Base-by-base conservation (phyloP, 2,797 vertebrate species). In the Ptychadena robeensis region DNA sequence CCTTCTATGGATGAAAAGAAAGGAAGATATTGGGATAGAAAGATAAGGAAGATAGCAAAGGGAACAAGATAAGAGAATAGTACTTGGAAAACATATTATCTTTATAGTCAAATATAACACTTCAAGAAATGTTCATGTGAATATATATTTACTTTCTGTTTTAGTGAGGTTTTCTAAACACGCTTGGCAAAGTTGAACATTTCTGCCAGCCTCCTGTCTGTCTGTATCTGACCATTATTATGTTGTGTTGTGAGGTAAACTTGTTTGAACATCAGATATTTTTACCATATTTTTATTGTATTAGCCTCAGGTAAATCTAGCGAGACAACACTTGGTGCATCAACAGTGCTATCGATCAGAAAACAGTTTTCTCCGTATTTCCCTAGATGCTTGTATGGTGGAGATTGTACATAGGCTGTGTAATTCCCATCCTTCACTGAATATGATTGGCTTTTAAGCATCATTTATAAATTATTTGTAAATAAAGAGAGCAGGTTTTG, bases 271-370 rank as follows among this genome's bases (percentile, higher is more conserved):
- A 18, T 12, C 44, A 82, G 31, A 61, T 34, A 69, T 69, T 80
- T 82, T 76, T 63, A 25, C 70, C 73, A 82, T 82, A 70, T 82
- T 76, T 80, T 70, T 76, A 63, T 68, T 74, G 63, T 63, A 76
- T 76, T 63, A 57, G 73, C 80, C 65, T 70, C 80, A 38, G 67
- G 81, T 77, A 77, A 64, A 57, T 70, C 66, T 70, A 38, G n/a
- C n/a, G 57, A 82, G 73, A 76, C 66, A 40, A 35, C 9, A 66
- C 68, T 82, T 27, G 31, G 69, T 70, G 73, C 53, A 63, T 82
- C 73, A 59, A 70, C 65, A 61, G 27, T 69, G 32, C 27, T 48
- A 76, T 82, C 53, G 66, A 82, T 82, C 34, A 22, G 59, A 59
- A 82, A 76, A 82, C 61, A 76, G 73, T 82, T 77, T 77, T 77